Conservation (phyloP, 2,113 vertebrate species). For the Vulpes lagopus region DNA sequence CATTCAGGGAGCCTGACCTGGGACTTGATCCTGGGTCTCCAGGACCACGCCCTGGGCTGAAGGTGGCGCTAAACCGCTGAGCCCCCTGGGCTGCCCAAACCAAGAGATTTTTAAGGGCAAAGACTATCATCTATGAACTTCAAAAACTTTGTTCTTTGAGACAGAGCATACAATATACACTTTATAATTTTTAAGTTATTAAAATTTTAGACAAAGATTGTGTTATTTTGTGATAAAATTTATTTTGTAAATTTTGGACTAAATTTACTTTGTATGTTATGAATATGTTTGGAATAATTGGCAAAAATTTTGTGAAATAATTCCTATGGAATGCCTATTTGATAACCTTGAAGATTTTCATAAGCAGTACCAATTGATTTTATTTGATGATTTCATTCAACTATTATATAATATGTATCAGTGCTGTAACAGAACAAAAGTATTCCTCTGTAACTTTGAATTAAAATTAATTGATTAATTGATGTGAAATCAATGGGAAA, state of each 20-base stretch:
- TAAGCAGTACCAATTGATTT: constrained; percentile 3
- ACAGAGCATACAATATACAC: not conserved
- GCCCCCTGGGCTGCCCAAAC: not conserved
- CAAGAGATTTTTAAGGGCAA: constrained; percentile 10
- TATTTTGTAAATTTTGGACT: not conserved
- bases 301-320: constrained; percentile 39
- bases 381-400: constrained; percentile 33
- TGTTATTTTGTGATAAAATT: constrained; percentile 59
- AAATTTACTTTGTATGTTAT: constrained; percentile 24
- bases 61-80: not conserved
- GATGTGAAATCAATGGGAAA: constrained; percentile 9
- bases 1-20: not conserved
- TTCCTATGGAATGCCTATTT: not conserved
- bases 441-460: not conserved
- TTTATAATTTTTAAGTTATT: constrained; percentile 30
- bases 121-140: not conserved
- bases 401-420: not conserved
- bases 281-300: constrained; percentile 36
- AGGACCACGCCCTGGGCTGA: not conserved
- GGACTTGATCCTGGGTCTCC: not conserved
- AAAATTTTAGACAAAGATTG: constrained; percentile 2
- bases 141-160: not conserved
- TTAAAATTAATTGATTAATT: constrained; percentile 11
- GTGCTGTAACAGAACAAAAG: not conserved
- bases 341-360: constrained; percentile 46